A percentile compares a stretch with the other conserved stretches of the same genome.
phyloP scores from a whole-genome alignment of 2,888 invertebrate species.

The Agriopis marginaria region DNA sequence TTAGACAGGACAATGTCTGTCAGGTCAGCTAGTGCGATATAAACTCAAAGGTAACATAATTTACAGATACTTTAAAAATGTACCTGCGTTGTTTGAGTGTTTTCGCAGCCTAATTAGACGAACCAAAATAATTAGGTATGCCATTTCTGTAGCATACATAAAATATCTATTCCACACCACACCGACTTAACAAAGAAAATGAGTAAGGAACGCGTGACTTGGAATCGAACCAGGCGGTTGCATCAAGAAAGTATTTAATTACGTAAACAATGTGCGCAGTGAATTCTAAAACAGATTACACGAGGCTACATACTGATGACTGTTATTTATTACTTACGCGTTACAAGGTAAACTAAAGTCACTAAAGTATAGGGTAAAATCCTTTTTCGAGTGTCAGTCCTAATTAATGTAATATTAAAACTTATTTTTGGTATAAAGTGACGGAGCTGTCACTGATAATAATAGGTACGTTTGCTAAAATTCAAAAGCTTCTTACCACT shows the following conservation, averaged over 20 bases:
- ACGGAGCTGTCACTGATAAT: no score
- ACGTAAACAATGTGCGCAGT: slow-evolving; percentile 23
- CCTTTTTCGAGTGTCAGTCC: no score
- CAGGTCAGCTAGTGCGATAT: no score
- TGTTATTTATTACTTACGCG: neutral
- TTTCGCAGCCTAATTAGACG: neutral
- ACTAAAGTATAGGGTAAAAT: neutral
- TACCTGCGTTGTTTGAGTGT: no score
- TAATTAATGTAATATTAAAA: no score
- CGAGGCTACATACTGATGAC: slow-evolving; percentile 2
- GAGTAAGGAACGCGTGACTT: slow-evolving; percentile 28
- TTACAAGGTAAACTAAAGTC: neutral
- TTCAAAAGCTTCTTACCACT: no score
- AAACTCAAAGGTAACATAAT: no score
- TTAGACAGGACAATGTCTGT: no score
- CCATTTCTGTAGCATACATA: slow-evolving; percentile 3
- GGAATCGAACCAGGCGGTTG: slow-evolving; percentile 21
- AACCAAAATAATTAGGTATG: slow-evolving; percentile 5
- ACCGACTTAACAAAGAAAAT: slow-evolving; percentile 26
- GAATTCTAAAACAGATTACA: slow-evolving; percentile 30
- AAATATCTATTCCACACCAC: slow-evolving; percentile 23
- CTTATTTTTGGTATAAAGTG: no score
- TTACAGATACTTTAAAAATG: no score
- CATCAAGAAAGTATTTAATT: slow-evolving; percentile 27
- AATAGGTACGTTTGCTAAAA: no score